Percentiles rank a stretch among this genome's conserved stretches.
These are phyloP conservation scores for Cynaeus angustus DNA, from an alignment of 2,888 invertebrate species.

Conservation along the genomic window DNA sequence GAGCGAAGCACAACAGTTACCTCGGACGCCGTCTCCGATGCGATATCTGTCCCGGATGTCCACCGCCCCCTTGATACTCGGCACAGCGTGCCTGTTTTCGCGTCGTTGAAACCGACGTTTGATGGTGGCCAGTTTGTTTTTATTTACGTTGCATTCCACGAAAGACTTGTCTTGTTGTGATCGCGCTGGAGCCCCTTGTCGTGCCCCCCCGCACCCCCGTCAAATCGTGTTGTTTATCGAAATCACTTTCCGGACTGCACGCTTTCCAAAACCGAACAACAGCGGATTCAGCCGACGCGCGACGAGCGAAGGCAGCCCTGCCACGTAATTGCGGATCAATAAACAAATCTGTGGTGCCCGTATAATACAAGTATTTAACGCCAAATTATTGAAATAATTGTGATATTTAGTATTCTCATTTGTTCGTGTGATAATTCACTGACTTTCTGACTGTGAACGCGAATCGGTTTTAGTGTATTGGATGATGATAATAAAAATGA, in stretches of 20 bases:
- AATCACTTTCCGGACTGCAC: constrained; percentile 61
- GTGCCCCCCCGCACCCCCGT: constrained; percentile 19
- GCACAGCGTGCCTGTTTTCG: neutral
- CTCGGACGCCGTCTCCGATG: constrained; percentile 23
- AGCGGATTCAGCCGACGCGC: constrained; percentile 44
- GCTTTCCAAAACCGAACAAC: constrained; percentile 62
- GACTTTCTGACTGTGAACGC: constrained; percentile 56
- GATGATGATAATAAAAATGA: constrained; percentile 59
- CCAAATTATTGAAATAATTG: constrained; percentile 71
- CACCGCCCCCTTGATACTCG: neutral
- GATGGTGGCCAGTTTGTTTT: constrained; percentile 31
- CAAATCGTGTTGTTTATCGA: constrained; percentile 53
- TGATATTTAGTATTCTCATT: constrained; percentile 72
- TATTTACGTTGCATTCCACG: constrained; percentile 41
- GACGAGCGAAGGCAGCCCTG: constrained; percentile 62
- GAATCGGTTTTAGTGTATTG: constrained; percentile 51
- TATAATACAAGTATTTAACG: constrained; percentile 70
- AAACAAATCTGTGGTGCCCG: constrained; percentile 68
- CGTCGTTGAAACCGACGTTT: constrained; percentile 6
- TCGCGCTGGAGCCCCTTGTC: constrained; percentile 12
- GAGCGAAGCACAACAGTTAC: constrained; percentile 29
- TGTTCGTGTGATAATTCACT: constrained; percentile 66
- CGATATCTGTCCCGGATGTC: constrained; percentile 28
- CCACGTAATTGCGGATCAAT: constrained; percentile 71
- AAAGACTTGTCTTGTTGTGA: constrained; percentile 23